These are phyloP conservation scores for Mimachlamys varia DNA, from an alignment of 2,888 invertebrate genomes.

Conservation along the genomic window DNA sequence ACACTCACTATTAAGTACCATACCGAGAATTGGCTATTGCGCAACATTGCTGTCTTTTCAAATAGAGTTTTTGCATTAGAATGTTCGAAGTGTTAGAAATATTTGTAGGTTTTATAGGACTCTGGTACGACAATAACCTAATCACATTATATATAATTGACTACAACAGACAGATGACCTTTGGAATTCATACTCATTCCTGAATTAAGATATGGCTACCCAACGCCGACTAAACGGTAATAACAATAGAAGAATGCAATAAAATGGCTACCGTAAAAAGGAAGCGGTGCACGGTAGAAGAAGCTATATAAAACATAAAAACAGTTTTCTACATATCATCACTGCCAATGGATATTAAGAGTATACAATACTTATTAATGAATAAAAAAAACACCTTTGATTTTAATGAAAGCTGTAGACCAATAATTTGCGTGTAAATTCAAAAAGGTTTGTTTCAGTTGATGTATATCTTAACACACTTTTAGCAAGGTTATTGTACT, in stretches of 20 bases:
- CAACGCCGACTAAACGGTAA: not conserved
- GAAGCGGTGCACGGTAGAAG: too few relatives aligned
- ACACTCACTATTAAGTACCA: not conserved
- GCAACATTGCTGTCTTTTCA: not conserved
- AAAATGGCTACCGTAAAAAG: too few relatives aligned
- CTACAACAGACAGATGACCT: not conserved
- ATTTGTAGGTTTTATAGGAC: not conserved
- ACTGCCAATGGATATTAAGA: too few relatives aligned
- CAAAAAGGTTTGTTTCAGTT: too few relatives aligned
- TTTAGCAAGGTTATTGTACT: too few relatives aligned
- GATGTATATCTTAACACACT: too few relatives aligned
- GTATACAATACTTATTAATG: too few relatives aligned
- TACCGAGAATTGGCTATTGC: not conserved
- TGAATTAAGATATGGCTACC: not conserved
- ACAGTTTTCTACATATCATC: too few relatives aligned
- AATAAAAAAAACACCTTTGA: too few relatives aligned
- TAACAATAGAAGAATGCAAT: not conserved
- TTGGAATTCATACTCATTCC: not conserved
- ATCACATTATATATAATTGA: not conserved
- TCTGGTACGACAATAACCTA: not conserved
- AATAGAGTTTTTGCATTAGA: not conserved
- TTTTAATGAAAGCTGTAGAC: too few relatives aligned
- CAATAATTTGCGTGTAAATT: too few relatives aligned
- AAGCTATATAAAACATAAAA: too few relatives aligned
- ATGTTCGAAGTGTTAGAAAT: not conserved